Base-by-base conservation (phyloP, 2,888 invertebrate genomes). In the Fragum sueziense region DNA sequence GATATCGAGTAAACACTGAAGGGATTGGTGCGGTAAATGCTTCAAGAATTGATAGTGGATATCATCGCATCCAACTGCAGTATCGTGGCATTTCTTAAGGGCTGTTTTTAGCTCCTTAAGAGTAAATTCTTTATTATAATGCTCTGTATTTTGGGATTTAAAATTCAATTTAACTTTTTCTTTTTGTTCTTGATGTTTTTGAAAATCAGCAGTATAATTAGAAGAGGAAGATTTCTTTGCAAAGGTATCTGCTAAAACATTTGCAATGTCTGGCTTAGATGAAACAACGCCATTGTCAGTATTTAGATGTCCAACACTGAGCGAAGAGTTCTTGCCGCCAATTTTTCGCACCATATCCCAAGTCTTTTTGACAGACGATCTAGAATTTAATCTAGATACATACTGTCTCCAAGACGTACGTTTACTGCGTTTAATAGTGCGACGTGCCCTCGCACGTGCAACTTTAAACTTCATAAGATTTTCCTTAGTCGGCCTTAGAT, bases 11-110 rank as follows among this genome's bases (percentile, higher is more conserved):
- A 70, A 47, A 27, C 33, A n/a, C 3, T 31, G 7, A n/a, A 70
- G 62, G 22, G 62, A 47, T 14, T 7, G 31, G 31, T 25, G 20
- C 52, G 68, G 57, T 41, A 79, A 29, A 52, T 22, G 57, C 29
- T 70, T 71, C 1, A 79, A 54, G 9, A 82, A 47, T 14, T 74
- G 70, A 34, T 79, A 79, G 69, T 79, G 71, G 14, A 79, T 71
- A 14, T 74, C 65, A 74, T 76, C 79, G 11, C 52, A 73, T n/a
- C 76, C 73, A 25, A 72, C 31, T 1, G 77, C 62, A 31, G 75
- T 59, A 25, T 81, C 78, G 3, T 68, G 68, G 2, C 54, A 54
- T 25, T 57, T 27, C 1, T 37, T 31, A 22, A 67, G 22, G 7
- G 74, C 54, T 62, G 47, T 61, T 20, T 22, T 51, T 14, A 62